Base-by-base conservation (phyloP, 2,888 invertebrate genomes). In the Abrostola tripartita region DNA sequence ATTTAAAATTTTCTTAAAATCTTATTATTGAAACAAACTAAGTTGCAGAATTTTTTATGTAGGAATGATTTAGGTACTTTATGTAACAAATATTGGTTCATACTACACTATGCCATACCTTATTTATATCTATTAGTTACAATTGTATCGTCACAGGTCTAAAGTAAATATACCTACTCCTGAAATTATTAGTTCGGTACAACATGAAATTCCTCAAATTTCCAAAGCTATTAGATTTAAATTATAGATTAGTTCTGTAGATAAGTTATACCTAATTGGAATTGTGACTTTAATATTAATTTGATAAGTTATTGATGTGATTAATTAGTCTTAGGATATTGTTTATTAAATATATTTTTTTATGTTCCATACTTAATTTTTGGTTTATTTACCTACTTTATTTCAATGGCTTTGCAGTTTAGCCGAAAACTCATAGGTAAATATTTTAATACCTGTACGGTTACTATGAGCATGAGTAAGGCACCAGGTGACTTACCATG, bases 251-350 rank as follows among this genome's bases (percentile, higher is more conserved):
- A 69, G 74, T 71, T 63, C 38, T 64, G 56, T 41, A 71, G 64
- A 55, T 74, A 65, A 62, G 66, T 66, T 55, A 37, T 41, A 61
- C 36, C 36, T 79, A 68, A 65, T 42, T 70, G 44, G 65, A 54
- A 56, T 52, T 61, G 61, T 49, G 35, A 58, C 40, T 65, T 72
- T 55, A 61, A 52, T 66, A 54, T 53, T 66, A 51, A 24, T 60
- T 9, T 71, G 62, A 68, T 81, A 87, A 85, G 85, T 86, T 85
- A 87, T 86, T 87, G 86, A 89, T 91, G 89, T 90, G 88, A 90
- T 88, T 89, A 87, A 84, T 79, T 79, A 76, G 69, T 79, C 73
- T 74, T 82, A 85, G 82, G 81, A 85, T 74, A 66, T 76, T 82
- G 78, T 78, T 68, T 77, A 80, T 72, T 69, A 75, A 81, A 82